These are phyloP conservation scores for Stichopus horrens DNA, from an alignment of 53 echinoderm and acorn worm genomes.

Conservation along the genomic window DNA sequence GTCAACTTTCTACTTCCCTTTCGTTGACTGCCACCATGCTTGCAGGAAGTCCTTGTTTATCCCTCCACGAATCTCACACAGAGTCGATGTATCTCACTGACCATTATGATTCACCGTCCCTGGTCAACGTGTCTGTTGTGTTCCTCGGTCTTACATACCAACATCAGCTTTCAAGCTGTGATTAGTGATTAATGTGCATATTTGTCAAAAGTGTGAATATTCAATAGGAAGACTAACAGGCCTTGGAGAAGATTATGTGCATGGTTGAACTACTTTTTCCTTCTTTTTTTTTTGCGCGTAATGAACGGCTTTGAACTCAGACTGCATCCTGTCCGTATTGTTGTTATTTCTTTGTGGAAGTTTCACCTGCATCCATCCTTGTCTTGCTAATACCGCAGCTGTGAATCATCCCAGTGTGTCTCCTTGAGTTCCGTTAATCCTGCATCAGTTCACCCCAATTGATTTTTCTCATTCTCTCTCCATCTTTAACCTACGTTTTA, in stretches of 20 bases:
- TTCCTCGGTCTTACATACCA: too few species aligned
- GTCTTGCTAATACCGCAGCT: constrained; percentile 2
- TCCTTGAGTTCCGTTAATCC: background rate
- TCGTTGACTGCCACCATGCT: too few species aligned
- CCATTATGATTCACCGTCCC: too few species aligned
- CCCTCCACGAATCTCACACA: too few species aligned
- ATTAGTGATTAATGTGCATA: too few species aligned
- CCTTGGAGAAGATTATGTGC: background rate
- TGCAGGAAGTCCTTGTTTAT: too few species aligned
- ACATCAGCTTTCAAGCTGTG: too few species aligned
- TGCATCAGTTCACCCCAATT: constrained; percentile 33
- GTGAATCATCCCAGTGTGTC: background rate
- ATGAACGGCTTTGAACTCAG: background rate
- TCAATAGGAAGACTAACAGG: background rate
- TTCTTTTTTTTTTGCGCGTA: background rate
- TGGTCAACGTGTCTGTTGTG: too few species aligned
- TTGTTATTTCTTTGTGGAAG: background rate
- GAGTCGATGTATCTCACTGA: too few species aligned
- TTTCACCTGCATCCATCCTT: constrained; percentile 1
- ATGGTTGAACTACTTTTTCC: background rate
- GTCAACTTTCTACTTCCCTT: too few species aligned
- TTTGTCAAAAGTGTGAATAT: background rate
- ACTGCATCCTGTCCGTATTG: background rate
- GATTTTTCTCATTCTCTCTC: background rate
- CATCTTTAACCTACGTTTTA: too few species aligned